Conservation (phyloP, 64 coral and sea anemone genomes). For the Stylophora pistillata region DNA sequence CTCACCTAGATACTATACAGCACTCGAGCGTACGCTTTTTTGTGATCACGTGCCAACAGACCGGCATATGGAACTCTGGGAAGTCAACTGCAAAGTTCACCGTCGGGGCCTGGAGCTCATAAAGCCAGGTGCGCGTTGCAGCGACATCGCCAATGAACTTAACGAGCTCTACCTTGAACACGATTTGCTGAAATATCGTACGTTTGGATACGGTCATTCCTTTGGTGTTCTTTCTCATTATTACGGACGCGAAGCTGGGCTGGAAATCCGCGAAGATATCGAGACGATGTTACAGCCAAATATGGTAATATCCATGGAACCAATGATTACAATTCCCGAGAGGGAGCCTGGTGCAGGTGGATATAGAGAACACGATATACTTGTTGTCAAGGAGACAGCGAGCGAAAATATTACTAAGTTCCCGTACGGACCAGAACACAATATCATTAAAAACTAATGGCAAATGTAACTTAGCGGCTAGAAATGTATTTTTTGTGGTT, state of each 20-base stretch:
- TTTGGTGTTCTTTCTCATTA: slow-evolving; percentile 93
- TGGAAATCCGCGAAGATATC: slow-evolving; percentile 87
- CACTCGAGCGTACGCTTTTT: slow-evolving; percentile 86
- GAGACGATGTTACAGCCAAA: slow-evolving; percentile 84
- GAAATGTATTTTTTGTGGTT: too few relatives aligned
- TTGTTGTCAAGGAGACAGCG: slow-evolving; percentile 70
- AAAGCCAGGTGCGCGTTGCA: slow-evolving; percentile 69
- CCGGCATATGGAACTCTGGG: slow-evolving; percentile 88
- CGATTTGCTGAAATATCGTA: slow-evolving; percentile 80
- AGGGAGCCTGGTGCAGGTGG: slow-evolving; percentile 80
- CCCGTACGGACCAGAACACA: slow-evolving; percentile 67
- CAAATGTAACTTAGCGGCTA: too few relatives aligned
- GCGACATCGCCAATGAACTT: slow-evolving; percentile 88
- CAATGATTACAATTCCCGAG: slow-evolving; percentile 88
- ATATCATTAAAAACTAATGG: slow-evolving; percentile 63
- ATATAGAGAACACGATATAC: slow-evolving; percentile 93
- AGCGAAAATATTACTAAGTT: slow-evolving; percentile 84
- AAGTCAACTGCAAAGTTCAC: slow-evolving; percentile 83
- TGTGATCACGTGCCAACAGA: slow-evolving; percentile 91
- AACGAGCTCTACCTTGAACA: slow-evolving; percentile 81
- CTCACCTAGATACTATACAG: slow-evolving; percentile 70
- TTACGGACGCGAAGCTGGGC: slow-evolving; percentile 88
- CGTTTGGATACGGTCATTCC: slow-evolving; percentile 91
- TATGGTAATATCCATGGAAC: slow-evolving; percentile 96
- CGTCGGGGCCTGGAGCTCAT: slow-evolving; percentile 84